A percentile compares a stretch with the other conserved stretches of the same genome.
Conservation (phyloP, 1,140 invertebrate genomes). For the Meteorus sp. region DNA sequence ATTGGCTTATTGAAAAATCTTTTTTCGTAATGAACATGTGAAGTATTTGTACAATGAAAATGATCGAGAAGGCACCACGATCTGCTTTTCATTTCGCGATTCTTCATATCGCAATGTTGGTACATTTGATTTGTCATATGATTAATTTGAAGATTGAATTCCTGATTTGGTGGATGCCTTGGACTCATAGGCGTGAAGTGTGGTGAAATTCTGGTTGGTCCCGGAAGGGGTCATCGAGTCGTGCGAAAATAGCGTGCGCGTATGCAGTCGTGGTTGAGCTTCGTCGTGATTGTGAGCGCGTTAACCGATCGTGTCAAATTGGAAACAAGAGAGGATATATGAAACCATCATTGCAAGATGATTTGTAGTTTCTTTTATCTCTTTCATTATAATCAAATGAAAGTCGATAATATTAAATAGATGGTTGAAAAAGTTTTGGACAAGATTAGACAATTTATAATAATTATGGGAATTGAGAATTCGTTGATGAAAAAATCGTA, state of each 20-base stretch:
- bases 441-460: not conserved
- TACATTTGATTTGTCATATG: no score
- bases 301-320: conserved; percentile 39
- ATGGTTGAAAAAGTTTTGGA: no score
- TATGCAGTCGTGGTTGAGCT: conserved; percentile 18
- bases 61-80: no score
- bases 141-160: no score
- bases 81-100: no score
- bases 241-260: conserved; percentile 31
- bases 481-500: conserved; percentile 1
- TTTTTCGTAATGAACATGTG: no score
- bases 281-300: conserved; percentile 19
- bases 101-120: no score
- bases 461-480: conserved; percentile 7
- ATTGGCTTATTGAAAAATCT: no score
- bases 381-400: no score
- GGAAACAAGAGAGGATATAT: conserved; percentile 28
- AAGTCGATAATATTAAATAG: conserved; percentile 10
- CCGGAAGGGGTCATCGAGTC: conserved; percentile 10
- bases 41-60: no score
- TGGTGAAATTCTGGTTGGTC: not conserved
- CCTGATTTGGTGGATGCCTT: no score
- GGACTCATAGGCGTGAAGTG: no score
- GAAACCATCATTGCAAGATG: not conserved
- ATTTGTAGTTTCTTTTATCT: not conserved